A percentile compares a stretch with the other conserved stretches of the same genome.
These are phyloP conservation scores for Coturnix japonica DNA, from an alignment of 2,113 vertebrate genomes.

Conservation along the genomic window DNA sequence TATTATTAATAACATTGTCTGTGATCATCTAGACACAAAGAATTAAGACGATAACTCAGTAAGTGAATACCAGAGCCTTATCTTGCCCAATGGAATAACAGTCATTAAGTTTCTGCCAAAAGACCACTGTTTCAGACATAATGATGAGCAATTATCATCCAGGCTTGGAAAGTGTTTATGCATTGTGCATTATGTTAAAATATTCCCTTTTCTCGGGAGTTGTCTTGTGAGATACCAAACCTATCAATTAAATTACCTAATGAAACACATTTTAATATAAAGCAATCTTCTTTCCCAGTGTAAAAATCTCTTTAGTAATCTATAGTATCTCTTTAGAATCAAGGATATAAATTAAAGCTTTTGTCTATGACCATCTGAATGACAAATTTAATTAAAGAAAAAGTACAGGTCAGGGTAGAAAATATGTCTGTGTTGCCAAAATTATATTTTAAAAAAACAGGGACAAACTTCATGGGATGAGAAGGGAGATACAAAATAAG, in stretches of 20 bases:
- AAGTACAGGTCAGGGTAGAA: neutral
- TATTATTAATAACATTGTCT: slow-evolving; percentile 60
- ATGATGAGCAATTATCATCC: neutral
- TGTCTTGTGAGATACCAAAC: neutral
- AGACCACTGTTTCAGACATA: slow-evolving; percentile 1
- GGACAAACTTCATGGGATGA: neutral
- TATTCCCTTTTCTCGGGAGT: neutral
- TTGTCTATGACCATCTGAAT: neutral
- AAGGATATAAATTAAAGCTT: neutral
- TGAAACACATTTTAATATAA: slow-evolving; percentile 1
- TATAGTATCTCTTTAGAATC: neutral
- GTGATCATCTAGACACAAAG: slow-evolving; percentile 40
- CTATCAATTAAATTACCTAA: slow-evolving; percentile 8
- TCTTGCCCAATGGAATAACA: neutral
- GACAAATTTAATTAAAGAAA: neutral
- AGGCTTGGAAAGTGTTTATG: neutral
- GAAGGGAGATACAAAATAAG: neutral
- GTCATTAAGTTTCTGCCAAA: slow-evolving; percentile 13
- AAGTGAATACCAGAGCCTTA: slow-evolving; percentile 2
- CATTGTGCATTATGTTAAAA: neutral
- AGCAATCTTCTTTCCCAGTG: neutral
- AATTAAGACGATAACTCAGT: slow-evolving; percentile 45
- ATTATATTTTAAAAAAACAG: neutral
- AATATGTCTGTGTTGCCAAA: neutral
- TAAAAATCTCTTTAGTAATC: neutral